Base-by-base conservation (phyloP, 1,140 invertebrate species). In the Muscidifurax raptorellus region DNA sequence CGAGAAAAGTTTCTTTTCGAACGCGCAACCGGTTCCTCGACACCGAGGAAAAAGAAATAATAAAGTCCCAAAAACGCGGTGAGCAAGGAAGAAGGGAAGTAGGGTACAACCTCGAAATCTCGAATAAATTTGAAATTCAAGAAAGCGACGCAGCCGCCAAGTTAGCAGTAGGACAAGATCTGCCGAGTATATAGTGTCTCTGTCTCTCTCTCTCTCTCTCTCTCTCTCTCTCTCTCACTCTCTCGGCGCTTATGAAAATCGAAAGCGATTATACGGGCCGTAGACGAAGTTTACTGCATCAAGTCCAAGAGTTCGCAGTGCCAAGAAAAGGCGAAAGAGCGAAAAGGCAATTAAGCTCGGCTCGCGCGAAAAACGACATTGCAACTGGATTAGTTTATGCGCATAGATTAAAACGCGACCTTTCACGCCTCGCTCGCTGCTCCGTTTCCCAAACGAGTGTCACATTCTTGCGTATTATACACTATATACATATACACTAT, bases 61-160 rank as follows among this genome's bases (percentile, higher is more conserved):
- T n/a, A 64, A 18, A 27, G 6, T 15, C 7, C n/a, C n/a, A 25
- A 25, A 69, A 69, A 40, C 36, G n/a, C n/a, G 36, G 9, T 40
- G 9, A 74, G 71, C 2, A 32, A 36, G 10, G 32, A 27, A 72
- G 18, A 72, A 72, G 18, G 15, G 36, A 75, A 75, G 40, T 75
- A 75, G 40, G 74, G 18, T 75, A 40, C 36, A 75, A 75, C 74
- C 74, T 75, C 74, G 74, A 75, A 75, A 22, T 75, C 40, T 47
- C 74, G 18, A 75, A 75, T 44, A 75, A 75, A 75, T 75, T 75
- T 75, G 32, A 75, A 75, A 75, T 75, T 75, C 74, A 75, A 75
- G 74, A 75, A 22, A 75, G 74, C 40, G 2, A 22, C 9, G 36
- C 9, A 40, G 9, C 36, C 74, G 74, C 69, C 69, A 32, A 75